Evolutionary conservation across 2,797 vertebrate genomes (phyloP), one percentile per base, ranked within the genome.

Genomic region (Phoxinus dragarum): DNA sequence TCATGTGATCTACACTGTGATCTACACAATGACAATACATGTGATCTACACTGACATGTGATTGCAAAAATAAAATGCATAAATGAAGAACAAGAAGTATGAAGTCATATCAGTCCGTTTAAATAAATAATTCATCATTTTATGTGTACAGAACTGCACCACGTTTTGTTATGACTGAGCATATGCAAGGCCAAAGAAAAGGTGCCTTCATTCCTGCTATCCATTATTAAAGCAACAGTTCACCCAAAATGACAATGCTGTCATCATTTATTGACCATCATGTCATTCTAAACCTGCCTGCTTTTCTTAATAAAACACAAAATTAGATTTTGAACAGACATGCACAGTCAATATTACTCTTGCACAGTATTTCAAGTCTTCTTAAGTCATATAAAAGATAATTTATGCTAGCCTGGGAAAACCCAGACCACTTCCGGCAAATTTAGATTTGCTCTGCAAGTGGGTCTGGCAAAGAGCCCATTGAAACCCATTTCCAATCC

Each of bases 161-260:
- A 47, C 16, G 4, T 64, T 79, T 66, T 47, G 61, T 47, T 34
- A 47, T 21, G 6, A 42, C 7, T 42, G 75, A 27, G 23, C 36
- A 61, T n/a, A 56, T 19, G 34, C 16, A 17, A 78, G 75, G 8
- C 36, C 76, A 64, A 61, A 79, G 38, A 79, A 79, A 79, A 64
- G 16, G 16, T 66, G 47, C 40, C 17, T 66, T 47, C 40, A 34
- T 42, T 21, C 36, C 67, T 34, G 27, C 40, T 66, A 66, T 66
- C 77, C 19, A 47, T 80, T 23, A 80, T 47, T 76, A 76, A 76
- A 61, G 23, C 54, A 77, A 27, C 36, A 59, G 75, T 59, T 78
- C 38, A 61, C 16, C 2, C 14, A 42, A 78, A 61, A 61, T 78
- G 23, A 78, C 56, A 42, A 61, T 42, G 38, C 75, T 78, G 75